Evolutionary conservation across 2,888 invertebrate species (phyloP).

Genomic region (Amphiduros pacificus): DNA sequence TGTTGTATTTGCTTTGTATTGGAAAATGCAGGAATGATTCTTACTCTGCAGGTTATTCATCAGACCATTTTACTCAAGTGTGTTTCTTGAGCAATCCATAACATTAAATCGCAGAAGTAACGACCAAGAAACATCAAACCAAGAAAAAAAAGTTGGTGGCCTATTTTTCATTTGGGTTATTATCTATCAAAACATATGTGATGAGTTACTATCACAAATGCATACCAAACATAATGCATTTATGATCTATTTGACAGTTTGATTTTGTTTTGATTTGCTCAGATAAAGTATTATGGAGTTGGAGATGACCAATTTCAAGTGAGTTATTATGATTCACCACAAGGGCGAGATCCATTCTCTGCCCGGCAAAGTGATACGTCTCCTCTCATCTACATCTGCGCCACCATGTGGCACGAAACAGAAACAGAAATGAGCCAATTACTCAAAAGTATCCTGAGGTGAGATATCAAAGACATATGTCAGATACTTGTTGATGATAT

Average conservation of each 20-base stretch:
- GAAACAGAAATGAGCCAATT: conserved; percentile 50
- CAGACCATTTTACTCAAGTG: neutral
- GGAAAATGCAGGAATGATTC: too few species aligned
- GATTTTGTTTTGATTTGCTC: neutral
- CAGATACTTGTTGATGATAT: too few species aligned
- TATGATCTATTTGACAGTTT: too few species aligned
- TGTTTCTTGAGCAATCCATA: neutral
- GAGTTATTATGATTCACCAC: neutral
- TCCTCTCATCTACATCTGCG: conserved; percentile 51
- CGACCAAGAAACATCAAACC: neutral
- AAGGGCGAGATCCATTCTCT: neutral
- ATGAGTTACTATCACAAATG: too few species aligned
- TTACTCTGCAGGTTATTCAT: neutral
- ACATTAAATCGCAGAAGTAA: neutral
- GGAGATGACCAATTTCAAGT: neutral
- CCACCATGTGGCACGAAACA: conserved; percentile 59
- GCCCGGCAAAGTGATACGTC: neutral
- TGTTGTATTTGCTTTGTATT: too few species aligned
- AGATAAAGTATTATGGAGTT: neutral
- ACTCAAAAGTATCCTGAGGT: conserved; percentile 2
- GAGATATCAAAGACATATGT: neutral
- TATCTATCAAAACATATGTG: too few species aligned
- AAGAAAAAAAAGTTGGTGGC: neutral
- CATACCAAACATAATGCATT: too few species aligned
- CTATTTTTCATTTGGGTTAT: neutral